Evolutionary conservation across 2,113 vertebrate species (phyloP), one percentile per base, ranked within the genome.

Genomic region (Regulus satrapa): DNA sequence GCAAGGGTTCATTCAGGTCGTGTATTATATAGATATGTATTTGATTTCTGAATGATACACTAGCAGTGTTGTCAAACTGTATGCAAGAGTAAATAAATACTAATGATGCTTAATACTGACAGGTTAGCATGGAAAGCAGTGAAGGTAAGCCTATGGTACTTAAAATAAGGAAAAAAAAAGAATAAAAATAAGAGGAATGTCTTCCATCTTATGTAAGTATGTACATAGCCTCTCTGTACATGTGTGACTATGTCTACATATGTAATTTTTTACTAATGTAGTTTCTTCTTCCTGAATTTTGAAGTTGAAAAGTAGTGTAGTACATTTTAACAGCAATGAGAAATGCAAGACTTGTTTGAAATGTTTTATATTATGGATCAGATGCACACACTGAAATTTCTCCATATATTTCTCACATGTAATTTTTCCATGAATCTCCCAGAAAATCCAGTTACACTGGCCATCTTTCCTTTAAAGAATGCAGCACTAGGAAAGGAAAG

Each of bases 271-370:
- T 71, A 73, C 63, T 82, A 17, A 14, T 64, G 11, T 15, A 15
- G 6, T 82, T 48, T 64, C 49, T 12, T 23, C 12, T n/a, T 79
- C 29, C 26, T 89, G 66, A 71, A 78, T 84, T 61, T 63, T 85
- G 9, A 63, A 34, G 25, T 62, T 81, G 51, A 88, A 72, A 34
- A 40, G 48, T 46, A 32, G 4, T 66, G 17, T 63, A n/a, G 31
- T 28, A 23, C 59, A 61, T 46, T 32, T 68, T 56, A 69, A 68
- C 28, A 77, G 24, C 25, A 62, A 48, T 56, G 23, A 45, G 2
- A 85, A 92, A 73, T 58, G 32, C 2, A 75, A 91, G 26, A 20
- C 45, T 89, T 94, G 24, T 61, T 92, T 88, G 68, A 89, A 94
- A 40, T 58, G 21, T 48, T 92, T 93, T 55, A 38, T 32, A 11